phyloP scores from a whole-genome alignment of 2,888 invertebrate species.

The Thecophora atra region DNA sequence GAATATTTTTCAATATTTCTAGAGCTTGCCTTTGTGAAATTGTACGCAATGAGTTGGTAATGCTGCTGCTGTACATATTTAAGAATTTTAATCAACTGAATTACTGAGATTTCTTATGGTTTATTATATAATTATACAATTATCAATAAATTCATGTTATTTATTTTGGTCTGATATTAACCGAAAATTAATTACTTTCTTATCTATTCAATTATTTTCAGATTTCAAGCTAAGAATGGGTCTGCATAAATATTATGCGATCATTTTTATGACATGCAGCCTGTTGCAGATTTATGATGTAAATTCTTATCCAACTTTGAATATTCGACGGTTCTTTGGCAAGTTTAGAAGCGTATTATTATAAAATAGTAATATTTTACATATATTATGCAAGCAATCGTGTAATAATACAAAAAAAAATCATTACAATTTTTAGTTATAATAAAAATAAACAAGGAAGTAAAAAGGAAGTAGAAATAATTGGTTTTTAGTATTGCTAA shows the following conservation, averaged over 20 bases:
- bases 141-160: too few species aligned
- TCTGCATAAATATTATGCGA: conserved; percentile 52
- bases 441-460: conserved; percentile 33
- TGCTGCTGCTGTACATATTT: too few species aligned
- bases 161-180: too few species aligned
- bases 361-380: not conserved
- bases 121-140: too few species aligned
- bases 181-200: too few species aligned
- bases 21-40: too few species aligned
- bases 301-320: conserved; percentile 59
- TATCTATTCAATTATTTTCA: not conserved
- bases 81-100: too few species aligned
- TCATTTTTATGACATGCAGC: conserved; percentile 54
- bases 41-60: too few species aligned
- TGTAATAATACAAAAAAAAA: conserved; percentile 3
- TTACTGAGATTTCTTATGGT: too few species aligned
- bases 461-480: too few species aligned
- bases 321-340: conserved; percentile 50
- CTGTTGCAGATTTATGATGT: conserved; percentile 46
- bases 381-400: not conserved
- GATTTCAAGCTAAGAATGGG: conserved; percentile 50
- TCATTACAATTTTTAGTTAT: not conserved
- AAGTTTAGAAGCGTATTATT: conserved; percentile 37
- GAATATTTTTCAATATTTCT: too few species aligned
- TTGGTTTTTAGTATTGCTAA: too few species aligned